Base-by-base conservation (phyloP, 2,888 invertebrate species). In the Eucera pruinosa region DNA sequence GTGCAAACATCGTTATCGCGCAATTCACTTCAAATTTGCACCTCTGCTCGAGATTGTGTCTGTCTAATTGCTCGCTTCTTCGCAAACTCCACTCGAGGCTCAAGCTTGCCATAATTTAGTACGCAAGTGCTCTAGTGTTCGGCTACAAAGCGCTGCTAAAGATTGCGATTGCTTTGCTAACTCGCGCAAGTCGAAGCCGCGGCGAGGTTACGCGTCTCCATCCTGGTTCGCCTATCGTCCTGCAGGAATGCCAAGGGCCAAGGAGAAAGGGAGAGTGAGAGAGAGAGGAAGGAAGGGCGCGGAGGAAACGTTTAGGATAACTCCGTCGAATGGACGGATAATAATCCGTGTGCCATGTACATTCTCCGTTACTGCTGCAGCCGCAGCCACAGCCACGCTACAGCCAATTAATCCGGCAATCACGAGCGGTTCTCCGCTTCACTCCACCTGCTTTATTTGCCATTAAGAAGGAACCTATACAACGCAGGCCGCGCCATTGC, bases 361-460 rank as follows among this genome's bases (percentile, higher is more conserved):
- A 85, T 85, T 73, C 84, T 78, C 79, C 67, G 84, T 86, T 86
- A 81, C 80, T 71, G 80, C 65, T 76, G 77, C 80, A 70, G 75
- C 87, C 86, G 88, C 87, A 83, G 80, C 65, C 74, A 75, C 80
- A 70, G 75, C 87, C 86, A 88, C 87, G 83, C 87, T 88, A 83
- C 86, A 86, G 88, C 87, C 89, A 90, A 90, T 90, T 90, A 90
- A 90, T 90, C 87, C 86, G 84, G 88, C 87, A 89, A 89, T 89
- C 88, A 88, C 87, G 90, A 86, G 84, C 86, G 82, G 80, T 80
- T 81, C 84, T 81, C 82, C 82, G 68, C 68, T 74, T 54, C 78
- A 60, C 82, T 88, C 82, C 81, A 85, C 83, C 86, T 88, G 87
- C 76, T 89, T 89, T 89, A 88, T 89, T 89, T 89, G 86, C 87